Base-by-base conservation (phyloP, 2,113 vertebrate species). In the Capreolus pygargus region DNA sequence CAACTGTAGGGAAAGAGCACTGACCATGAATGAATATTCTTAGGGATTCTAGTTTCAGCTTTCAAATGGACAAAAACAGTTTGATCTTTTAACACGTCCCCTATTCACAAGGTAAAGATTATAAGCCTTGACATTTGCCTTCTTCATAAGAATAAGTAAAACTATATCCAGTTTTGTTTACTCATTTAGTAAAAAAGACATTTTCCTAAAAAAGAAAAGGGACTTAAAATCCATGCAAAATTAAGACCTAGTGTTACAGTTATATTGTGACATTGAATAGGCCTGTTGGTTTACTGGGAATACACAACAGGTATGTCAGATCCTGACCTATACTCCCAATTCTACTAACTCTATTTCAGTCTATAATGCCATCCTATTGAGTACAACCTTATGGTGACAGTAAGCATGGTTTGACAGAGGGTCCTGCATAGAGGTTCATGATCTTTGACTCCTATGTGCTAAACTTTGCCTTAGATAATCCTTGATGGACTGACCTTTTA, bases 401-500 rank as follows among this genome's bases (percentile, higher is more conserved):
- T 70, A 97, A 97, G 50, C 21, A 52, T 79, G 27, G 27, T 67
- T 84, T 97, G 95, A 98, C 47, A 91, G 67, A 97, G 43, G 27
- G 47, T 39, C 23, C 57, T 55, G 83, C 52, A 33, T n/a, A 47
- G 33, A 96, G 92, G 85, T 17, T 94, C 52, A 21, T 91, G 84
- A 96, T 85, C 96, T 97, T 95, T 97, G 91, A 91, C 89, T 97
- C 84, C 55, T 85, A 25, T 94, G 87, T 70, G 54, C 64, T 97
- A 85, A 87, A 91, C 85, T 96, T 95, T 97, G 83, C 47, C 55
- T 97, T 89, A 45, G 70, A 67, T 95, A 96, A 97, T 97, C 70
- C 83, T 98, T 97, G 92, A 94, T 67, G 30, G 39, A 52, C 39
- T 97, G 96, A 97, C 78, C 96, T 98, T 97, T 97, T 90, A 96